A percentile compares a stretch with the other conserved stretches of the same genome.
Conservation (phyloP, 2,797 vertebrate species). For the Eleutherodactylus coqui region DNA sequence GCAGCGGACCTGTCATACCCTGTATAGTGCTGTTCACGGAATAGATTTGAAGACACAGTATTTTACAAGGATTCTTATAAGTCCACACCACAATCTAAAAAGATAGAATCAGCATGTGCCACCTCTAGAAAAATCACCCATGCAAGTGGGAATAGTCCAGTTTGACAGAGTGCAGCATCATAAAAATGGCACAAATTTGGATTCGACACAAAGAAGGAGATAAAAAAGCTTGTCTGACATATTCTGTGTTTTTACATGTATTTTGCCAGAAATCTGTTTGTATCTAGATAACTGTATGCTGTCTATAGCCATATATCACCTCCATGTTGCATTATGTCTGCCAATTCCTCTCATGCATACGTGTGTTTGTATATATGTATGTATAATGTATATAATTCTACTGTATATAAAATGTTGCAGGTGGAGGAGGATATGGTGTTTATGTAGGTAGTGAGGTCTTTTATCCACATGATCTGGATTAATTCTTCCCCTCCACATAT, state of each 20-base stretch:
- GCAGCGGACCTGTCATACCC: no score
- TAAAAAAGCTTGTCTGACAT: background rate
- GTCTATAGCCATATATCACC: background rate
- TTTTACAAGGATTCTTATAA: background rate
- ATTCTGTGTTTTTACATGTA: background rate
- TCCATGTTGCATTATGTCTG: background rate
- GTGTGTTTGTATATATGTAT: no score
- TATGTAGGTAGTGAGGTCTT: no score
- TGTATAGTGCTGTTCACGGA: background rate
- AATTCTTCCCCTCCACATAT: no score
- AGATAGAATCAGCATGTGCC: background rate
- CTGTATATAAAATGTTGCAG: no score
- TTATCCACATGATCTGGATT: no score
- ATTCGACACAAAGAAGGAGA: background rate
- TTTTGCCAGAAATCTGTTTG: background rate
- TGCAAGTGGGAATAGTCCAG: background rate
- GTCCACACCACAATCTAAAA: background rate
- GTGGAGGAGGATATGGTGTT: no score
- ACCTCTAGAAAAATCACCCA: background rate
- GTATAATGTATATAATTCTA: no score
- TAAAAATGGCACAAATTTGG: background rate
- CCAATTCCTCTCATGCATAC: background rate
- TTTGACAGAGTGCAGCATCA: background rate
- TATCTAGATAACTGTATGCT: background rate
- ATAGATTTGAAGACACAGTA: background rate